phyloP scores from a whole-genome alignment of 2,113 vertebrate genomes.

The Spilogale gracilis region DNA sequence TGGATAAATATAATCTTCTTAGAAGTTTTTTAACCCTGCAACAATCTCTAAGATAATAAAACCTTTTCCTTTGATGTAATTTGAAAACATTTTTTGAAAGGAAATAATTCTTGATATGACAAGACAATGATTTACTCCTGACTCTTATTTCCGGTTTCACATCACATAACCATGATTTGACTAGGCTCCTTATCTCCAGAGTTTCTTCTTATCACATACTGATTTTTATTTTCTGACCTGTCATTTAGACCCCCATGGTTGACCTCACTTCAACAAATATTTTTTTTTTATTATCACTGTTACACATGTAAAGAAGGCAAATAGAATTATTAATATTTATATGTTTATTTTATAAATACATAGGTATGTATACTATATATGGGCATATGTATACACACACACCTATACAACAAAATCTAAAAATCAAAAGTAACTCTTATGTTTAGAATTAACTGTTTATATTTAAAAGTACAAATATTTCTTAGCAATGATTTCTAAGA shows the following conservation, averaged over 20 bases:
- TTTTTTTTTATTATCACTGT: neutral
- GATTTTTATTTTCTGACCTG: neutral
- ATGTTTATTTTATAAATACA: neutral
- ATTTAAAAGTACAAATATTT: neutral
- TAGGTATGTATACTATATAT: neutral
- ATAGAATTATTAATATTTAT: too few relatives aligned
- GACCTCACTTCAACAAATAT: neutral
- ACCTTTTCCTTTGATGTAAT: neutral
- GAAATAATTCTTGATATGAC: neutral
- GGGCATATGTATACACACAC: too few relatives aligned
- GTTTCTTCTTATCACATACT: neutral
- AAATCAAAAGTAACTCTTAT: neutral
- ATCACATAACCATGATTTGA: neutral
- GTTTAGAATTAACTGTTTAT: neutral
- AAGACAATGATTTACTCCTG: neutral
- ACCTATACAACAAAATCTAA: neutral
- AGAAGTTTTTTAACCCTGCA: neutral
- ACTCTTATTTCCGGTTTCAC: neutral
- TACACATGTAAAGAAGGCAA: neutral
- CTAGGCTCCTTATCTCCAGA: neutral
- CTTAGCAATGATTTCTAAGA: neutral
- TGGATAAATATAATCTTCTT: slow-evolving; percentile 1
- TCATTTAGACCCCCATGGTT: neutral
- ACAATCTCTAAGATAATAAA: neutral
- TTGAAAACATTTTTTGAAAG: neutral